Evolutionary conservation across 2,888 invertebrate genomes (phyloP), one percentile per base, ranked within the genome.

Genomic region (Furcula furcula): DNA sequence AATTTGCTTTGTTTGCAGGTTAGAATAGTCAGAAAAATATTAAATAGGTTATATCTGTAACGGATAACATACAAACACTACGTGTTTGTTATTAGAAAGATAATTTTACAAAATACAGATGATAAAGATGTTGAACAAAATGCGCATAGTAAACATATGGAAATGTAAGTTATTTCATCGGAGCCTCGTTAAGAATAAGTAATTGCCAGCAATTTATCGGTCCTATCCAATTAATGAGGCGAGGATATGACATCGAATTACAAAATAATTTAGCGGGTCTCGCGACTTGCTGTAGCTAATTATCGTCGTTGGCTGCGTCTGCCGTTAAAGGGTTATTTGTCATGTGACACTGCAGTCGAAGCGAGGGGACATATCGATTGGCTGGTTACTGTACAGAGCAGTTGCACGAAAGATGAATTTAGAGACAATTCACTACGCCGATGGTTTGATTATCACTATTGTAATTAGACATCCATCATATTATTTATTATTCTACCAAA

Each of bases 341-440:
- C 67, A 82, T 67, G 68, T 67, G 80, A 83, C 66, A 71, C 78
- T 67, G 40, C n/a, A n/a, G n/a, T n/a, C n/a, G n/a, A n/a, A n/a
- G n/a, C 48, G 47, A 60, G 71, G 75, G 76, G 57, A 42, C 52
- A 47, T 72, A 79, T 79, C 62, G 80, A 78, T 75, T 66, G 58
- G 44, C 31, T 53, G 13, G 3, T 4, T 16, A 16, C 37, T 51
- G n/a, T n/a, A n/a, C n/a, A n/a, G n/a, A n/a, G n/a, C n/a, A n/a
- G n/a, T n/a, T n/a, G n/a, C n/a, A n/a, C n/a, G n/a, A n/a, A n/a
- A n/a, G n/a, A n/a, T n/a, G n/a, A n/a, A n/a, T n/a, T n/a, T n/a
- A n/a, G n/a, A n/a, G n/a, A n/a, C n/a, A n/a, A n/a, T n/a, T n/a
- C n/a, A n/a, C n/a, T n/a, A n/a, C n/a, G n/a, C n/a, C n/a, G n/a